phyloP scores from a whole-genome alignment of 2,113 vertebrate species.

The Vombatus ursinus region DNA sequence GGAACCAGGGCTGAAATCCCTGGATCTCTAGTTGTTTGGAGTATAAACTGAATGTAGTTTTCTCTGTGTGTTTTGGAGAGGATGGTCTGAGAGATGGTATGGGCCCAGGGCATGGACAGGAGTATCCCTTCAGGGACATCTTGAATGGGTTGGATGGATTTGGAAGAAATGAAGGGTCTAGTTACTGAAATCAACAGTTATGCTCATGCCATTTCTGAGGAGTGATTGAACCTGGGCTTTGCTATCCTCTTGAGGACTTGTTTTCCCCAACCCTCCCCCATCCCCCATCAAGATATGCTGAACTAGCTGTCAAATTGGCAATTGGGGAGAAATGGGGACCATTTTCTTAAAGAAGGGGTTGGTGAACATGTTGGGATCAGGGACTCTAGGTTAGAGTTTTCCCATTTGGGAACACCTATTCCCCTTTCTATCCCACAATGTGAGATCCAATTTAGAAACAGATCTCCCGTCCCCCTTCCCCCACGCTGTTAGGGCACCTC shows the following conservation, averaged over 20 bases:
- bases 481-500: constrained; percentile 42
- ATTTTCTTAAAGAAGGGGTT: background rate
- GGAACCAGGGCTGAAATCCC: background rate
- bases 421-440: background rate
- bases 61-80: background rate
- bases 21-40: background rate
- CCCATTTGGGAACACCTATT: background rate
- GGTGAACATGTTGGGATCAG: background rate
- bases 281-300: background rate
- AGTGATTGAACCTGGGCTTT: background rate
- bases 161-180: background rate
- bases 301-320: background rate
- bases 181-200: background rate
- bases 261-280: background rate
- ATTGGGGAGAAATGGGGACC: background rate
- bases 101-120: background rate
- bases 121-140: background rate
- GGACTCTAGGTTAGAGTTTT: background rate
- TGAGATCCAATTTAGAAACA: constrained; percentile 16
- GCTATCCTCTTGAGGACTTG: background rate
- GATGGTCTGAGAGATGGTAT: background rate
- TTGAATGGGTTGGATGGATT: background rate
- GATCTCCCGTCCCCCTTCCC: background rate
- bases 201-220: background rate
- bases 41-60: background rate